Evolutionary conservation across 2,888 invertebrate genomes (phyloP).

Genomic region (Cerastoderma edule): DNA sequence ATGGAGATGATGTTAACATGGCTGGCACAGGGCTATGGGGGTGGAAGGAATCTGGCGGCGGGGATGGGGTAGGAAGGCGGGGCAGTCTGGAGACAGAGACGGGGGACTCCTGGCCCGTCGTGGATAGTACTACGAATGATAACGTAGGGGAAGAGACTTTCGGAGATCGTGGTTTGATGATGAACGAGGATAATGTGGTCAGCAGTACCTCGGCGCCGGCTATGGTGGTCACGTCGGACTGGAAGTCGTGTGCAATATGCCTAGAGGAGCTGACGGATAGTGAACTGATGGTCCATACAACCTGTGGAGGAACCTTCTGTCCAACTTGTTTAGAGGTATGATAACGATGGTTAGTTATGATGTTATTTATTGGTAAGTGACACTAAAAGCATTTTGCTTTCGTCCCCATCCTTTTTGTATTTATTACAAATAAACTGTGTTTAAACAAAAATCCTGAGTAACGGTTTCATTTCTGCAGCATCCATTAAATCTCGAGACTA

Average conservation of each 20-base stretch:
- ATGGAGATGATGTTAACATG: slow-evolving; percentile 18
- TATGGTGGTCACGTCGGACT: slow-evolving; percentile 64
- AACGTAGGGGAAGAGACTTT: slow-evolving; percentile 1
- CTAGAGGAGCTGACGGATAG: slow-evolving; percentile 86
- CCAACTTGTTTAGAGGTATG: slow-evolving; percentile 86
- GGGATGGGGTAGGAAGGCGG: slow-evolving; percentile 29
- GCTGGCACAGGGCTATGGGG: slow-evolving; percentile 68
- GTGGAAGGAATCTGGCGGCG: slow-evolving; percentile 38
- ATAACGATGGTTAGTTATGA: too few relatives aligned
- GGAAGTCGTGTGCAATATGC: slow-evolving; percentile 86
- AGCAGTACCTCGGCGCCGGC: slow-evolving; percentile 43
- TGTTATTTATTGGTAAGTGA: too few relatives aligned
- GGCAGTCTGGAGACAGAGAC: slow-evolving; percentile 28
- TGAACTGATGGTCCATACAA: slow-evolving; percentile 86
- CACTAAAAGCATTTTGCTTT: too few relatives aligned
- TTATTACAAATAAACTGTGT: too few relatives aligned
- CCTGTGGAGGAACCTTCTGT: slow-evolving; percentile 87
- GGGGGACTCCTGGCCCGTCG: slow-evolving; percentile 32
- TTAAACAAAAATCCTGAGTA: too few relatives aligned
- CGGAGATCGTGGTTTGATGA: neutral
- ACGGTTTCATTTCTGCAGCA: too few relatives aligned
- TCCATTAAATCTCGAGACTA: too few relatives aligned
- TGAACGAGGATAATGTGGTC: slow-evolving; percentile 34
- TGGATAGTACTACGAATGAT: slow-evolving; percentile 39
- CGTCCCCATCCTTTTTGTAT: too few relatives aligned